Percentiles rank a stretch among this genome's conserved stretches.
These are phyloP conservation scores for Sabatieria punctata DNA, from an alignment of 2,888 invertebrate genomes.

Conservation along the genomic window DNA sequence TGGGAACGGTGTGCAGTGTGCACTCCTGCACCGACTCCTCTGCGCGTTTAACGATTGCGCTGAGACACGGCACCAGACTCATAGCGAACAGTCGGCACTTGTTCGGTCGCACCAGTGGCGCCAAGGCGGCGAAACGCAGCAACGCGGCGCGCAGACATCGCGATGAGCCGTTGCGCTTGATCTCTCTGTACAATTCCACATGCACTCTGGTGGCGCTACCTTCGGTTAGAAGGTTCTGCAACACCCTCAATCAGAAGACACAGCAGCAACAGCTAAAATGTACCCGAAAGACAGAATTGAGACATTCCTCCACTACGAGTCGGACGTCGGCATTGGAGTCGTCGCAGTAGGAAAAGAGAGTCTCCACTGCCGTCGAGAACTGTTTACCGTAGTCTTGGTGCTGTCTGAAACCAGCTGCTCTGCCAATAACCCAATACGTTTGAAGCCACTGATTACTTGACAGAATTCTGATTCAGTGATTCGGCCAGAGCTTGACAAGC, in stretches of 20 bases:
- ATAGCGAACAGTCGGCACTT: slow-evolving; percentile 53
- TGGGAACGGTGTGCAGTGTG: slow-evolving; percentile 45
- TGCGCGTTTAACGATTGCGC: slow-evolving; percentile 50
- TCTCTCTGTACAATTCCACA: slow-evolving; percentile 61
- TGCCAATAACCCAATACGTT: not conserved
- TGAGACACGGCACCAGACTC: slow-evolving; percentile 54
- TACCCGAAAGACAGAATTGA: slow-evolving; percentile 57
- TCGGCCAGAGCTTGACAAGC: not conserved
- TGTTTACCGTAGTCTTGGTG: not conserved
- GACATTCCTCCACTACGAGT: slow-evolving; percentile 61
- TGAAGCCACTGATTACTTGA: not conserved
- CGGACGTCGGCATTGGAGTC: slow-evolving; percentile 59
- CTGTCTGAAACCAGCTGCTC: not conserved
- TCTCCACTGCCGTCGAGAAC: slow-evolving; percentile 44
- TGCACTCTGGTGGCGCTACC: slow-evolving; percentile 54
- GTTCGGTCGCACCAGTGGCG: slow-evolving; percentile 53
- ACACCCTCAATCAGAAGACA: slow-evolving; percentile 14
- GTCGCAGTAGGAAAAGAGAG: slow-evolving; percentile 52
- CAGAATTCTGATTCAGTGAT: not conserved
- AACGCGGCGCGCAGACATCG: slow-evolving; percentile 57
- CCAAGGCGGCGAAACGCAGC: slow-evolving; percentile 55
- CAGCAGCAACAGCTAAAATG: slow-evolving; percentile 7
- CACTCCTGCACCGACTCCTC: slow-evolving; percentile 57
- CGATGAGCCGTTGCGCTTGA: slow-evolving; percentile 55
- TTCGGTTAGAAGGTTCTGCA: slow-evolving; percentile 40